Percentiles rank a stretch among this genome's conserved stretches.
Conservation (phyloP, 2,797 vertebrate species). For the Falco cherrug region DNA sequence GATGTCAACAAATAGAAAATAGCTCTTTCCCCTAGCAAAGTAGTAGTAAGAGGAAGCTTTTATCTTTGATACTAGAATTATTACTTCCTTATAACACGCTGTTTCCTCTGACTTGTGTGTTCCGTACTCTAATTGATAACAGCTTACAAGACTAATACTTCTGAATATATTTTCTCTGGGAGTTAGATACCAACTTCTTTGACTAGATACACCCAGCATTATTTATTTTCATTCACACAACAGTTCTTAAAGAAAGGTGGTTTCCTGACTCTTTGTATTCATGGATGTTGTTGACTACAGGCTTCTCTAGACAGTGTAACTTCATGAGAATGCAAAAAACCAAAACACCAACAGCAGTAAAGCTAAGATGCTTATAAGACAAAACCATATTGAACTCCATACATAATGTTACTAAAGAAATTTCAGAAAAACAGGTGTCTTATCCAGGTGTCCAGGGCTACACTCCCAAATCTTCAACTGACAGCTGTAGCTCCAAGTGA, state of each 20-base stretch:
- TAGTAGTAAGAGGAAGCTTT: neutral
- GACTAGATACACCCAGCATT: neutral
- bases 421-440: neutral
- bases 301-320: neutral
- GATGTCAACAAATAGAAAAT: neutral
- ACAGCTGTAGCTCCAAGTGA: neutral
- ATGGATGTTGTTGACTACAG: neutral
- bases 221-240: neutral
- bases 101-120: neutral
- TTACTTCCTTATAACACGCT: neutral
- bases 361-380: neutral
- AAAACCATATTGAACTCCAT: neutral
- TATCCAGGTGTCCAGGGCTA: neutral
- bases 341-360: neutral
- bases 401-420: neutral
- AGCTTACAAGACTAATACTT: neutral
- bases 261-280: neutral
- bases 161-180: neutral
- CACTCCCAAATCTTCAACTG: neutral
- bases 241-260: neutral
- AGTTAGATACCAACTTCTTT: neutral
- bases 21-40: neutral
- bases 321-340: neutral
- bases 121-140: neutral
- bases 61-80: neutral